Percentiles rank a stretch among this genome's conserved stretches.
These are phyloP conservation scores for Sebastes trivittatus DNA, from an alignment of 2,797 vertebrate genomes.

Conservation along the genomic window DNA sequence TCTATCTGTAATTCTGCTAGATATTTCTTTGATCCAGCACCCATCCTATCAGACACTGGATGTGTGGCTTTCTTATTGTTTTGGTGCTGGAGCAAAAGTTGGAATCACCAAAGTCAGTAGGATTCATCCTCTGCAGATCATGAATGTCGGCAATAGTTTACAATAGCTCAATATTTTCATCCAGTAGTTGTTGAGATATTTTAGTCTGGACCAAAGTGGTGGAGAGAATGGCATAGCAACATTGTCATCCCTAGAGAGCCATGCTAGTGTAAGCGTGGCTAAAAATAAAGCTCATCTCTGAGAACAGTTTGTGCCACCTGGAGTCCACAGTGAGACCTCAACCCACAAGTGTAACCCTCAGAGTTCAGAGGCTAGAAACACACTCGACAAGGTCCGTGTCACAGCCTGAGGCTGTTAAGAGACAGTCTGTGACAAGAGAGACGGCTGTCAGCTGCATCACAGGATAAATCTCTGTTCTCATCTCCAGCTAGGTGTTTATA, in stretches of 20 bases:
- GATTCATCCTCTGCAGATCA: background rate
- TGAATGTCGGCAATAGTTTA: background rate
- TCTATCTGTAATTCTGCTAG: background rate
- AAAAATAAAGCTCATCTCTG: background rate
- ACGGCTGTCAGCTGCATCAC: background rate
- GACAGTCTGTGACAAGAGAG: background rate
- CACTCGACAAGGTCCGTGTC: background rate
- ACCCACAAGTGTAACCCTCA: background rate
- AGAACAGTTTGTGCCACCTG: background rate
- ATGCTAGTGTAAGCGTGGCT: background rate
- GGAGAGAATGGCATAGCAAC: background rate
- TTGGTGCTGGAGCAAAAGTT: background rate
- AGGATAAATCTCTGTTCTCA: constrained; percentile 19
- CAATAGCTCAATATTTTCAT: background rate
- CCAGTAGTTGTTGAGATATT: background rate
- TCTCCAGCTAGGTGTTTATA: constrained; percentile 14
- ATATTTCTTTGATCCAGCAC: background rate
- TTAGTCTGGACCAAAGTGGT: background rate
- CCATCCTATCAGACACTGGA: background rate
- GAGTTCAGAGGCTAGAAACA: background rate
- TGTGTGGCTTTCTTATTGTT: background rate
- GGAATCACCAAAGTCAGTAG: background rate
- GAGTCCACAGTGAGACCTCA: background rate
- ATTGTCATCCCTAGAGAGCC: background rate
- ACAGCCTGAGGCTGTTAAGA: background rate